phyloP scores from a whole-genome alignment of 2,888 invertebrate genomes.

The Pseudococcus jackbeardsleyi region DNA sequence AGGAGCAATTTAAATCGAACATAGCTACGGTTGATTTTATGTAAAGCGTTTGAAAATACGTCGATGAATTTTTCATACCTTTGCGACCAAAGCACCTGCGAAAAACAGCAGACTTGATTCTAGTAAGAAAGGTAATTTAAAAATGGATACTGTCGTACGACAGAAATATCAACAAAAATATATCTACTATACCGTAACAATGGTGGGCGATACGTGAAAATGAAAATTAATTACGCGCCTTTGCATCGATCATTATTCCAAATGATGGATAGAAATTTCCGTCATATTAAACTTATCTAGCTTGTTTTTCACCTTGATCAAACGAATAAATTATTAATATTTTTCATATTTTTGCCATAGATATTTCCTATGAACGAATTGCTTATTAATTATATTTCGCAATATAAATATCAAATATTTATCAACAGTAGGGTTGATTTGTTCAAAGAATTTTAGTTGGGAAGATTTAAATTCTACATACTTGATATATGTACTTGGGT shows the following conservation, averaged over 20 bases:
- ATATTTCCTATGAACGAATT: background rate
- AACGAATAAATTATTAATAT: constrained; percentile 16
- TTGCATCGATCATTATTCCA: constrained; percentile 16
- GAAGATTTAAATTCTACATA: no score
- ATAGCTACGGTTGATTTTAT: no score
- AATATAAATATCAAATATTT: no score
- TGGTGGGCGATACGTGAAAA: background rate
- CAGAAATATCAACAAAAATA: constrained; percentile 9
- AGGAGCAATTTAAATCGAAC: no score
- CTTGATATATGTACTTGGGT: no score
- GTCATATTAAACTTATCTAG: background rate
- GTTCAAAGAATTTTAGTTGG: no score
- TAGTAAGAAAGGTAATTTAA: background rate
- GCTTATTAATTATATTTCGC: background rate
- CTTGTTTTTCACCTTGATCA: background rate
- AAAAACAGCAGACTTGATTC: background rate
- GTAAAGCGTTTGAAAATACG: background rate
- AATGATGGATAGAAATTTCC: constrained; percentile 38
- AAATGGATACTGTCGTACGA: background rate
- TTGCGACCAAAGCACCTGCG: no score
- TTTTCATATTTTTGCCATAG: background rate
- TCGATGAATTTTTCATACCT: no score
- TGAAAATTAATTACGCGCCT: constrained; percentile 8
- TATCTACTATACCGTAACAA: background rate
- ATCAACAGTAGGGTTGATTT: no score